A percentile compares a stretch with the other conserved stretches of the same genome.
phyloP scores from a whole-genome alignment of 2,113 vertebrate species.

The Antigone vipio region DNA sequence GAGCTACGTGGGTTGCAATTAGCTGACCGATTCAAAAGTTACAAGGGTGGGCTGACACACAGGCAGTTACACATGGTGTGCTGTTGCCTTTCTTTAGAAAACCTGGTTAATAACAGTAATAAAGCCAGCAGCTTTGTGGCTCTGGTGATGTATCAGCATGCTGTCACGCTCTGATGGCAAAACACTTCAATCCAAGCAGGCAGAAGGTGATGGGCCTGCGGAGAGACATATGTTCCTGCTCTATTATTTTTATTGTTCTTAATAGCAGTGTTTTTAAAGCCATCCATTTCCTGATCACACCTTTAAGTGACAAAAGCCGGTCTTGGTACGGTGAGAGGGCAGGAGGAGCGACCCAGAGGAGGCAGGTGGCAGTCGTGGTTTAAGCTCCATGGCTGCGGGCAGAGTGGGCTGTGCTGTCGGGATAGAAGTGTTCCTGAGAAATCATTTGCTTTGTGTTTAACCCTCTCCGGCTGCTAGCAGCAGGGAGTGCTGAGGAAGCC shows the following conservation, averaged over 20 bases:
- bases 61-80: not conserved
- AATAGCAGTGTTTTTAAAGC: conserved; percentile 36
- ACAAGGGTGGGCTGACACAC: not conserved
- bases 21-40: not conserved
- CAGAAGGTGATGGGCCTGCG: conserved; percentile 33
- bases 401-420: not conserved
- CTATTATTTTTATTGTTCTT: conserved; percentile 50
- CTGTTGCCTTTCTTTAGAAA: conserved; percentile 23
- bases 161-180: conserved; percentile 37
- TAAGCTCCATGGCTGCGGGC: not conserved
- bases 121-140: not conserved
- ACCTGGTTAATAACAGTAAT: conserved; percentile 38
- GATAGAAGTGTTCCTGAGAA: not conserved
- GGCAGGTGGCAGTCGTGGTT: not conserved
- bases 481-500: not conserved
- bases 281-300: conserved; percentile 8
- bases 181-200: conserved; percentile 50
- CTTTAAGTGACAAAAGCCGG: not conserved
- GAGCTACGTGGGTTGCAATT: not conserved
- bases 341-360: not conserved
- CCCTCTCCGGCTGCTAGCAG: not conserved
- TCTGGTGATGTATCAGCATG: conserved; percentile 7
- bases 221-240: conserved; percentile 39
- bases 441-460: not conserved
- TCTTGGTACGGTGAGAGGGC: not conserved